Conservation (phyloP, 2,888 invertebrate species). For the Drosophila ustulata region DNA sequence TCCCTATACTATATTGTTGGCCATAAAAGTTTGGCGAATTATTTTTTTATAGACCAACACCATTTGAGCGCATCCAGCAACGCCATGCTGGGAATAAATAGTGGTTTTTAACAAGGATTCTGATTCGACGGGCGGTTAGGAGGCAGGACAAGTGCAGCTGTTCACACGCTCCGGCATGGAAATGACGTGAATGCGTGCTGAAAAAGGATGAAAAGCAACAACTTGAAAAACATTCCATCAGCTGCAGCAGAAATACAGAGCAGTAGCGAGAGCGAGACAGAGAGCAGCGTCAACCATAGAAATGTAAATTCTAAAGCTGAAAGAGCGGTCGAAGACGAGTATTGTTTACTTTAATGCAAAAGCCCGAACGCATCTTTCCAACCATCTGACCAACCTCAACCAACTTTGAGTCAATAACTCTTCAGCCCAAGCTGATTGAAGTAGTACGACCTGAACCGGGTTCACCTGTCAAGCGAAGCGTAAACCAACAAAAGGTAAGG, state of each 20-base stretch:
- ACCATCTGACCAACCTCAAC: conserved; percentile 1
- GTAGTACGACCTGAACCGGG: conserved; percentile 15
- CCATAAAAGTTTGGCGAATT: conserved; percentile 17
- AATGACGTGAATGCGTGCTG: conserved; percentile 41
- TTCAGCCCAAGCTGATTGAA: conserved; percentile 29
- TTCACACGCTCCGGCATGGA: conserved; percentile 59
- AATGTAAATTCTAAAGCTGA: conserved; percentile 61
- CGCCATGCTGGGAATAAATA: conserved; percentile 39
- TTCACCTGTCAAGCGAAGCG: conserved; percentile 48
- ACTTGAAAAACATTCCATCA: conserved; percentile 46
- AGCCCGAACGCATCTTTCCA: conserved; percentile 26
- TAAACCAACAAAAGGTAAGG: conserved; percentile 55
- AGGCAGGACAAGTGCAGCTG: conserved; percentile 48
- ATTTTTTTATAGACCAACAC: conserved; percentile 30
- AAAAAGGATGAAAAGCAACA: conserved; percentile 33
- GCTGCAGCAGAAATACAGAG: conserved; percentile 15
- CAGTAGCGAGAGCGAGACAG: not conserved
- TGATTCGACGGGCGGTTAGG: conserved; percentile 24
- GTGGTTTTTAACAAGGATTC: conserved; percentile 31
- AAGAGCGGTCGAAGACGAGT: conserved; percentile 17
- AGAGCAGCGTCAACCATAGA: conserved; percentile 31
- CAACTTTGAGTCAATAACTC: conserved; percentile 51
- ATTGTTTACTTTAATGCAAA: conserved; percentile 47
- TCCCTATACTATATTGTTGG: not conserved
- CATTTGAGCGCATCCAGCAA: conserved; percentile 23